Conservation (phyloP, 2,113 vertebrate species). For the Phrynosoma blainvillii region DNA sequence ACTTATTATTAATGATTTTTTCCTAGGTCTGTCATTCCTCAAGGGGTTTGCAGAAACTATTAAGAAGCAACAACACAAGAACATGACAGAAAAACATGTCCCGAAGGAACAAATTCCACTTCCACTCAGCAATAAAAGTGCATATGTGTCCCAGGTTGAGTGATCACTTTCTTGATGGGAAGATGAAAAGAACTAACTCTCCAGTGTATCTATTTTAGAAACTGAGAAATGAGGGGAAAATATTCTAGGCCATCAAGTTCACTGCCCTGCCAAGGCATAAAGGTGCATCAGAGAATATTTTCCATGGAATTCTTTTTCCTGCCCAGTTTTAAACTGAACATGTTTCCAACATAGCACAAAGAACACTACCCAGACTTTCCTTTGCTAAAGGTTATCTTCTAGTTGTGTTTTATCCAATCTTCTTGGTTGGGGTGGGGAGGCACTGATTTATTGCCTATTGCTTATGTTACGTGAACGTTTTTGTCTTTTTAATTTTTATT, state of each 20-base stretch:
- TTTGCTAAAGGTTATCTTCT: slow-evolving; percentile 26
- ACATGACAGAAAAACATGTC: neutral
- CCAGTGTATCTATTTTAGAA: neutral
- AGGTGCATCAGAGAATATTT: slow-evolving; percentile 41
- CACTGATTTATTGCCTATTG: neutral
- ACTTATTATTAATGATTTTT: rapidly evolving
- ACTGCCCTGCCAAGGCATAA: neutral
- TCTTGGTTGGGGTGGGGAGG: no score
- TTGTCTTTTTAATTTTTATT: no score
- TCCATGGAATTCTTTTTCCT: slow-evolving; percentile 40
- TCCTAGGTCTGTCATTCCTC: neutral
- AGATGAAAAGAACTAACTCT: slow-evolving; percentile 12
- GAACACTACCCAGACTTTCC: slow-evolving; percentile 36
- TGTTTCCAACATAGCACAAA: neutral
- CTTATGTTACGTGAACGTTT: no score
- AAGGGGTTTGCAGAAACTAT: neutral
- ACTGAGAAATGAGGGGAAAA: slow-evolving; percentile 40
- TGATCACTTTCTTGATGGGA: neutral
- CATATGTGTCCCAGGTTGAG: rapidly evolving
- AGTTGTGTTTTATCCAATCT: neutral
- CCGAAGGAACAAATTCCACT: neutral
- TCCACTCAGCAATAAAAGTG: neutral
- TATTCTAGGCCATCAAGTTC: neutral
- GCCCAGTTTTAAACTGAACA: neutral
- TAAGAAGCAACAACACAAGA: rapidly evolving